phyloP scores from a whole-genome alignment of 2,113 vertebrate genomes.

The Thalassoma bifasciatum region DNA sequence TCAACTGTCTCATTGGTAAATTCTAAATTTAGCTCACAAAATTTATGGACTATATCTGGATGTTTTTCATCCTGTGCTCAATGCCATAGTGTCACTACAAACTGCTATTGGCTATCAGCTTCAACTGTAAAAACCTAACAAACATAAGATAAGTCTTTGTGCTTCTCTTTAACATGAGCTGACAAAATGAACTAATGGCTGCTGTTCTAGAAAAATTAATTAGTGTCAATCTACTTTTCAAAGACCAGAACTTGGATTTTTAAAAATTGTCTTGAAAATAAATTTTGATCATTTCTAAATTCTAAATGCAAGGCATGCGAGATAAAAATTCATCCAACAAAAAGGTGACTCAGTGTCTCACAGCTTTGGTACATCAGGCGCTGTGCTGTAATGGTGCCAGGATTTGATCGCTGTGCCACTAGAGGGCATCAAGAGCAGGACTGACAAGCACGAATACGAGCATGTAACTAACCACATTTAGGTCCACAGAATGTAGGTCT shows the following conservation, averaged over 20 bases:
- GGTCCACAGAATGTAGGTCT: conserved; percentile 59
- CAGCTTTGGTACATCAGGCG: conserved; percentile 1
- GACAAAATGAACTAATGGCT: conserved; percentile 6
- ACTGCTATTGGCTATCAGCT: too few species aligned
- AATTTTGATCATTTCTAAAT: neutral
- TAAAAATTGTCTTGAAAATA: neutral
- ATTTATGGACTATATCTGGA: too few species aligned
- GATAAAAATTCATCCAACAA: neutral
- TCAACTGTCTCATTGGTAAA: too few species aligned
- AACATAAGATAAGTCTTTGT: conserved; percentile 11
- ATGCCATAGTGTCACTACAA: too few species aligned
- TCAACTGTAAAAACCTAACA: too few species aligned
- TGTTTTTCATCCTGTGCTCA: too few species aligned
- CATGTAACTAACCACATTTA: conserved; percentile 43
- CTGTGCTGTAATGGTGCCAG: conserved; percentile 13
- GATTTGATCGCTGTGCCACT: conserved; percentile 46
- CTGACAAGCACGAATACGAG: conserved; percentile 1
- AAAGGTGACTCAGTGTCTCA: neutral
- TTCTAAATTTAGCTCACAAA: too few species aligned
- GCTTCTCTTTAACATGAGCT: conserved; percentile 1
- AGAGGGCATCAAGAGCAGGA: conserved; percentile 59
- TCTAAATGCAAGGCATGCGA: neutral
- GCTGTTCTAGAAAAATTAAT: conserved; percentile 17
- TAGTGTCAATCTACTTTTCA: conserved; percentile 4
- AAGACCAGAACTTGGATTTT: neutral